Conservation (phyloP, 2,113 vertebrate species). For the Guaruba guarouba region DNA sequence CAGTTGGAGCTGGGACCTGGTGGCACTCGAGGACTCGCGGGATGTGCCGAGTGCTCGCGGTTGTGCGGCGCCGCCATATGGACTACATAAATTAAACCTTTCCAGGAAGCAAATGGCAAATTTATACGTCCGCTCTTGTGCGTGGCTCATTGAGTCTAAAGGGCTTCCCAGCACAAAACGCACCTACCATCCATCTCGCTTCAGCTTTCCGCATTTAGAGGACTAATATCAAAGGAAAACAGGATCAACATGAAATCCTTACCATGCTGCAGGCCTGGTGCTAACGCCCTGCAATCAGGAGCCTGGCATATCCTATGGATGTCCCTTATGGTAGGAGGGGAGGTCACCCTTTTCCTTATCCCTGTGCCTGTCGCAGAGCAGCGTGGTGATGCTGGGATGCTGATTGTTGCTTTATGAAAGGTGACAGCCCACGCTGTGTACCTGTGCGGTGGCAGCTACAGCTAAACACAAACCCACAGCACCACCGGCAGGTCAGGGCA, state of each 20-base stretch:
- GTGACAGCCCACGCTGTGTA: not conserved
- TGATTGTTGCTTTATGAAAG: not conserved
- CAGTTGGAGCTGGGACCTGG: slow-evolving; percentile 7
- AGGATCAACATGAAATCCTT: not conserved
- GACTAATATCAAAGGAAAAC: not conserved
- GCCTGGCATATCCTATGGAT: accelerated
- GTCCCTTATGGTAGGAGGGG: not conserved
- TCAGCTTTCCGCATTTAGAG: not conserved
- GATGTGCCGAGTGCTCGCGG: not conserved
- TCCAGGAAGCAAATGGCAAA: slow-evolving; percentile 55
- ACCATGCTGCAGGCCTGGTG: accelerated
- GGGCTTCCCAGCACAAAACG: slow-evolving; percentile 23
- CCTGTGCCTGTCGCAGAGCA: not conserved
- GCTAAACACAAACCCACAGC: not conserved
- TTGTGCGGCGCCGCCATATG: slow-evolving; percentile 60
- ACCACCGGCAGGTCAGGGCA: accelerated
- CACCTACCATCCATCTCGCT: not conserved
- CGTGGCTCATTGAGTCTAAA: not conserved
- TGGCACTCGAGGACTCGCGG: slow-evolving; percentile 25
- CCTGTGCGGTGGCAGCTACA: not conserved
- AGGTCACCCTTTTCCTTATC: accelerated
- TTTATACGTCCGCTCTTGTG: not conserved
- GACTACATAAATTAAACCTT: slow-evolving; percentile 74
- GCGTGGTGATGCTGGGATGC: not conserved
- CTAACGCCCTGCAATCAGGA: not conserved